Percentiles rank a stretch among this genome's conserved stretches.
These are phyloP conservation scores for Papilio helenus DNA, from an alignment of 1,140 invertebrate species.

Conservation along the genomic window DNA sequence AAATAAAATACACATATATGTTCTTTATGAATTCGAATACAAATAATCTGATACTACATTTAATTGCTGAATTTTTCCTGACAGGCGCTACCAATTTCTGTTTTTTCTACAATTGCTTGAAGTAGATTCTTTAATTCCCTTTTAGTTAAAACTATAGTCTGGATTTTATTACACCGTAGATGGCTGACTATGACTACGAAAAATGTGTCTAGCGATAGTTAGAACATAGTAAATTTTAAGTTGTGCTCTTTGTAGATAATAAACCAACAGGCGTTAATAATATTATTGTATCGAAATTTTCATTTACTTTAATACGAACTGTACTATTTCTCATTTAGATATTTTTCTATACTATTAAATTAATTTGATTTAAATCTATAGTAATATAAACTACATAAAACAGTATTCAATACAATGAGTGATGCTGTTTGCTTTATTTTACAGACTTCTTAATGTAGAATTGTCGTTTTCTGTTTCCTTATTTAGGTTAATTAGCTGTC, in stretches of 20 bases:
- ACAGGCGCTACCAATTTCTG: not conserved
- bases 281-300: not conserved
- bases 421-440: not conserved
- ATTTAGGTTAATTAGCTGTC: conserved; percentile 19
- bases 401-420: not conserved
- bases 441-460: not conserved
- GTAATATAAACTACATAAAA: not conserved
- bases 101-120: not conserved
- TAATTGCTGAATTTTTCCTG: not conserved
- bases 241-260: not conserved
- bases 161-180: no score
- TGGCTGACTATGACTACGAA: no score
- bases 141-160: no score
- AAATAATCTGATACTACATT: not conserved
- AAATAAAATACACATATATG: not conserved
- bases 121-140: no score
- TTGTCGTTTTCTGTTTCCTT: conserved; percentile 1
- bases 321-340: not conserved
- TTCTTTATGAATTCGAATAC: not conserved
- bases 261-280: not conserved
- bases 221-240: not conserved
- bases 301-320: no score
- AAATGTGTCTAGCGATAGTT: no score
- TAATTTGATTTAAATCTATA: not conserved
- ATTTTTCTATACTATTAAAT: not conserved